Evolutionary conservation across 2,888 invertebrate genomes (phyloP), one percentile per base, ranked within the genome.

Genomic region (Spodoptera picta): DNA sequence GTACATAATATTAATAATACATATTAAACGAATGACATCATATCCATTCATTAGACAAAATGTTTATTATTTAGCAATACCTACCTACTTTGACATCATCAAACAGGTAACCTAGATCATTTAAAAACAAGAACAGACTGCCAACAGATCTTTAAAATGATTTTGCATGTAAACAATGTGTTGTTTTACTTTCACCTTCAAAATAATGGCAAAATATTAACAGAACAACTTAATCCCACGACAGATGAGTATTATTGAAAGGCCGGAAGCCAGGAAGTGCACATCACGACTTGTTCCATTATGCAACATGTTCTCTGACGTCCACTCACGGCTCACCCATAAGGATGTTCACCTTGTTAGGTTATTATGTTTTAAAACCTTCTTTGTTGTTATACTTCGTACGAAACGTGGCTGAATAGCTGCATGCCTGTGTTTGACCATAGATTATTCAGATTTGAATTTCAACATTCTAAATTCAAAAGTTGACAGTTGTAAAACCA

Each of bases 181-280:
- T 55, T 52, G 53, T 14, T 55, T 60, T 42, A 73, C 85, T 86
- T 84, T 86, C 86, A 83, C 84, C 51, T 53, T 61, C 69, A 24
- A 50, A 67, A 68, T 68, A 77, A 77, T 69, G 61, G 76, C 65
- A 66, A 73, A 70, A 67, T 78, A 81, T 73, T 73, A 75, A 68
- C 66, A 67, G 73, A 74, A 68, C 65, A 67, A 69, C 59, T 72
- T 66, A 48, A 72, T 86, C 86, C 81, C 86, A 86, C 85, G 86
- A 80, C 71, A 70, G 78, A 57, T 80, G 73, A 73, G 62, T 72
- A 60, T 61, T 70, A 61, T 82, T 79, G 72, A 77, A 80, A 77
- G 70, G 56, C 80, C 84, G 82, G 86, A 85, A 86, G 79, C 72
- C 63, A 75, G 81, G 83, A 84, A 85, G 81, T 75, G 73, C 80